These are phyloP conservation scores for Drosophila nigricruria DNA, from an alignment of 2,888 invertebrate species.

Conservation along the genomic window DNA sequence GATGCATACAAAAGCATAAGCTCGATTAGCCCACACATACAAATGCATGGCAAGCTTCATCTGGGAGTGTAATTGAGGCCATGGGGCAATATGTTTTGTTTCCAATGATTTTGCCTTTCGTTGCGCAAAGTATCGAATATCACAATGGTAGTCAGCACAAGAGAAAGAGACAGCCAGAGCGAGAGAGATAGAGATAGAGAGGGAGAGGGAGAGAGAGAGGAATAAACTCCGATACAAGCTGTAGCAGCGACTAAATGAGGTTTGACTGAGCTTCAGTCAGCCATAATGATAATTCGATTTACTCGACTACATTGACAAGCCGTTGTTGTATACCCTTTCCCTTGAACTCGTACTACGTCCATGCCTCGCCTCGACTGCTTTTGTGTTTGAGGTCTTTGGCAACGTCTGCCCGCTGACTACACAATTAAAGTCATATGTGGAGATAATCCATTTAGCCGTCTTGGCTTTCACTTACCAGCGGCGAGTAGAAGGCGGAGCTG, in stretches of 20 bases:
- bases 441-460: conserved; percentile 76
- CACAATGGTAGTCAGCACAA: conserved; percentile 68
- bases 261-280: conserved; percentile 83
- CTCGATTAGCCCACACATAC: conserved; percentile 73
- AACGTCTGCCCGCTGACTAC: conserved; percentile 67
- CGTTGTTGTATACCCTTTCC: conserved; percentile 31
- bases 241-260: conserved; percentile 70
- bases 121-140: conserved; percentile 82
- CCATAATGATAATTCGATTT: conserved; percentile 84
- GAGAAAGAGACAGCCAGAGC: conserved; percentile 4
- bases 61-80: conserved; percentile 80
- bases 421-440: conserved; percentile 84
- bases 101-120: conserved; percentile 81
- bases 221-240: conserved; percentile 15
- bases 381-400: conserved; percentile 27
- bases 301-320: conserved; percentile 80
- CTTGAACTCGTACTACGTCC: background rate
- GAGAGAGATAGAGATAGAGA: background rate
- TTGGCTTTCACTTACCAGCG: conserved; percentile 91
- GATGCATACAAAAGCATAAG: conserved; percentile 55
- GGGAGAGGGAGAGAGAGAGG: background rate
- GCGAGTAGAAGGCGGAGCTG: conserved; percentile 97
- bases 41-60: conserved; percentile 57
- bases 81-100: conserved; percentile 82
- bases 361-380: background rate